Evolutionary conservation across 2,113 vertebrate species (phyloP).

Genomic region (Tyto alba): DNA sequence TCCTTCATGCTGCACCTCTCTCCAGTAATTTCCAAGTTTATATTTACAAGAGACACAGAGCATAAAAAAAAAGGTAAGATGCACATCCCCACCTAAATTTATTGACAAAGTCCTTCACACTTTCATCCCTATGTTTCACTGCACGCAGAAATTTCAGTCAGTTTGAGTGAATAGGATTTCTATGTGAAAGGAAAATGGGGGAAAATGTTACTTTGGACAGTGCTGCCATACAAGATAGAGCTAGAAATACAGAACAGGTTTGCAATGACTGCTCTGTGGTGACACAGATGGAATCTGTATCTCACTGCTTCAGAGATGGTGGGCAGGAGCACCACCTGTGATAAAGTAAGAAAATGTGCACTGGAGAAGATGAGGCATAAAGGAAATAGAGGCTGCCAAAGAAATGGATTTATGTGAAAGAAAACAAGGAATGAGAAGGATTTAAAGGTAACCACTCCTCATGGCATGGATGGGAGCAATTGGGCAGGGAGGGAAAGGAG

Average conservation of each 20-base stretch:
- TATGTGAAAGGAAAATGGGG: neutral
- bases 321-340: neutral
- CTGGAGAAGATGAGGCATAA: neutral
- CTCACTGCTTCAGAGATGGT: neutral
- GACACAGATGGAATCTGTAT: neutral
- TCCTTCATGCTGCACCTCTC: neutral
- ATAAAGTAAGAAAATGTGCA: neutral
- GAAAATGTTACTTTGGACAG: neutral
- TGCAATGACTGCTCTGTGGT: accelerated
- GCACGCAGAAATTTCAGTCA: neutral
- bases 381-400: neutral
- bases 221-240: neutral
- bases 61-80: neutral
- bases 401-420: neutral
- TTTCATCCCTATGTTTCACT: neutral
- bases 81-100: neutral
- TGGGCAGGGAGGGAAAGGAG: neutral
- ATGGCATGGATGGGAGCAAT: neutral
- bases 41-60: neutral
- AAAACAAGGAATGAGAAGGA: neutral
- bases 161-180: neutral
- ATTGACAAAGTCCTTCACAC: neutral
- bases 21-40: neutral
- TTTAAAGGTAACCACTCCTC: neutral
- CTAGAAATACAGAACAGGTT: neutral